A percentile compares a stretch with the other conserved stretches of the same genome.
phyloP scores from a whole-genome alignment of 2,113 vertebrate species.

The Mystacornis crossleyi region DNA sequence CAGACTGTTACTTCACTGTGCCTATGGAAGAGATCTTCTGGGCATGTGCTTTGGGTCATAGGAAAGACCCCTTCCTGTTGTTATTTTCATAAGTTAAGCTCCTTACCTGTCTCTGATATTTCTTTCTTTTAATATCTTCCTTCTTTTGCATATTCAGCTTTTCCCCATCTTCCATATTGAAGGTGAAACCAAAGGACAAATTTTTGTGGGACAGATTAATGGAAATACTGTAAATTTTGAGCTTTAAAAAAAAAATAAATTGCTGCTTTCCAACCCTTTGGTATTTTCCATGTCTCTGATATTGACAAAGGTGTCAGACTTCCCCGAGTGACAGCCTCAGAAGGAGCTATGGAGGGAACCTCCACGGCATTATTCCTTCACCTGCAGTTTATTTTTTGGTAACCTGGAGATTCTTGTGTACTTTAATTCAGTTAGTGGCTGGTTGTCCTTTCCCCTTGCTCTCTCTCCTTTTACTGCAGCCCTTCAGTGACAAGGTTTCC shows the following conservation, averaged over 20 bases:
- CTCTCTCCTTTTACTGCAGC: background rate
- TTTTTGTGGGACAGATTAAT: background rate
- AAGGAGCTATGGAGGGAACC: background rate
- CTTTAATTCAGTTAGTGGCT: background rate
- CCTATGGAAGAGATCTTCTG: background rate
- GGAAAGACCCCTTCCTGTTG: background rate
- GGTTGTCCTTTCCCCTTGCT: background rate
- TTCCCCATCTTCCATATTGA: background rate
- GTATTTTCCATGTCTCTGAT: background rate
- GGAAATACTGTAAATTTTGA: background rate
- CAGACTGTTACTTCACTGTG: background rate
- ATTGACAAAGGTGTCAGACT: background rate
- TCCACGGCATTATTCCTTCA: background rate
- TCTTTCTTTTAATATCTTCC: background rate
- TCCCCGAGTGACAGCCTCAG: background rate
- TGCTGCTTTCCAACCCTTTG: background rate
- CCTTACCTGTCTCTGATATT: background rate
- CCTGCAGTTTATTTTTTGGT: background rate
- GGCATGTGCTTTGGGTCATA: background rate
- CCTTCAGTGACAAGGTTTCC: background rate
- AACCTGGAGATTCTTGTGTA: background rate
- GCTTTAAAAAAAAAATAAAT: background rate
- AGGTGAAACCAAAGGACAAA: background rate
- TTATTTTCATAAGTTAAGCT: background rate
- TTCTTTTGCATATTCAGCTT: background rate